phyloP scores from a whole-genome alignment of 2,797 vertebrate genomes.

The Petrocephalus schoutedeni region DNA sequence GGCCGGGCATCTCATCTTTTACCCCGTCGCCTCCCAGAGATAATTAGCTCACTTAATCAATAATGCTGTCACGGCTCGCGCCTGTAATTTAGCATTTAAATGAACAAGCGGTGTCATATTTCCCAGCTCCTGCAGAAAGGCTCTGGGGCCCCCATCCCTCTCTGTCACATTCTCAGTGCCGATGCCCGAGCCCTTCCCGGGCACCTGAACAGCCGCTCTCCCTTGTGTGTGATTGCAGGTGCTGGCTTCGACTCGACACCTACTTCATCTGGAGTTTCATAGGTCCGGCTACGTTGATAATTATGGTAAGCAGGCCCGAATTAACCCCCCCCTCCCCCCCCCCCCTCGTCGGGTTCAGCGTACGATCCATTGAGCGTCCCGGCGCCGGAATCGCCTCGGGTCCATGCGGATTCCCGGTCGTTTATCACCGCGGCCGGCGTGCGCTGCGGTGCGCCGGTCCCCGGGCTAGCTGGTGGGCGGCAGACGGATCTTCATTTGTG shows the following conservation, averaged over 20 bases:
- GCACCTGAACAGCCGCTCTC: constrained; percentile 49
- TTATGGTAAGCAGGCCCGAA: constrained; percentile 80
- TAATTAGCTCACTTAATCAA: constrained; percentile 69
- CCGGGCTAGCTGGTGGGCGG: background rate
- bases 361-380: constrained; percentile 43
- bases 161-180: constrained; percentile 56
- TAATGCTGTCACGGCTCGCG: constrained; percentile 59
- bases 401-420: constrained; percentile 49
- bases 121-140: constrained; percentile 58
- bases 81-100: constrained; percentile 71
- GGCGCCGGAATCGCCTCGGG: constrained; percentile 38
- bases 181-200: constrained; percentile 50
- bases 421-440: constrained; percentile 50
- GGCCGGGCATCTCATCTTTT: constrained; percentile 37
- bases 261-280: constrained; percentile 99
- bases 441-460: constrained; percentile 19
- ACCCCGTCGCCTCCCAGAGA: constrained; percentile 49
- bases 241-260: constrained; percentile 95
- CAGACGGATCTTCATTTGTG: constrained; percentile 9
- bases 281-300: constrained; percentile 97
- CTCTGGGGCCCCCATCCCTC: constrained; percentile 57
- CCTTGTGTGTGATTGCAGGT: constrained; percentile 74
- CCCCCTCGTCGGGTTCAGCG: constrained; percentile 51
- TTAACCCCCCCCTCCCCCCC: constrained; percentile 52
- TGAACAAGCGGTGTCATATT: constrained; percentile 69